Conservation (phyloP, 1,140 invertebrate species). For the Hylaeus volcanicus region DNA sequence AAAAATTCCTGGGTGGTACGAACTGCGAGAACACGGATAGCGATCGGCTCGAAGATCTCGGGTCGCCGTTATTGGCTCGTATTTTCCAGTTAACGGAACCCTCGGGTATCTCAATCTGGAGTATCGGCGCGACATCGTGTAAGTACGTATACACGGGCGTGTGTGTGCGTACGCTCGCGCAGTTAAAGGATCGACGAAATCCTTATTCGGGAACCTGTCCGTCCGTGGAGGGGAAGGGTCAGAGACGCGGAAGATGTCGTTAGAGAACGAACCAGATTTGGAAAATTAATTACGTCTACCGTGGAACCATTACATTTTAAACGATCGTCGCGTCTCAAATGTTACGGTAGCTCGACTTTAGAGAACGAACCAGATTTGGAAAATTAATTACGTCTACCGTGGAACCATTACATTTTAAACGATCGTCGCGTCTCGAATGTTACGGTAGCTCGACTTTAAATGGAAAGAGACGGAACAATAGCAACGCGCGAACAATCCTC, state of each 20-base stretch:
- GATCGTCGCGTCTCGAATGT: no score
- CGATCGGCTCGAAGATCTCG: background rate
- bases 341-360: no score
- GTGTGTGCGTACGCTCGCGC: no score
- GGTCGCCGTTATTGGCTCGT: background rate
- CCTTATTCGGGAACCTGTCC: background rate
- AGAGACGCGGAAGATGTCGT: slow-evolving; percentile 10
- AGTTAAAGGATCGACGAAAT: slow-evolving; percentile 1
- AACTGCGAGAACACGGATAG: background rate
- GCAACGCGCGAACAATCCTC: background rate
- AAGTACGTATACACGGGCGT: no score
- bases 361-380: background rate
- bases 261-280: background rate
- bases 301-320: no score
- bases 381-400: no score
- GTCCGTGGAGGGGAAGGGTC: background rate
- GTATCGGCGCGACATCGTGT: background rate
- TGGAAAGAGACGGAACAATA: no score
- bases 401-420: no score
- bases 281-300: no score
- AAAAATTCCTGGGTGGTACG: background rate
- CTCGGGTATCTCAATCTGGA: background rate
- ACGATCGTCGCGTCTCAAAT: no score
- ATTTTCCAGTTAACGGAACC: slow-evolving; percentile 13
- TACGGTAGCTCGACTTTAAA: no score